A percentile compares a stretch with the other conserved stretches of the same genome.
phyloP scores from a whole-genome alignment of 2,113 vertebrate species.

The Amblyornis subalaris region DNA sequence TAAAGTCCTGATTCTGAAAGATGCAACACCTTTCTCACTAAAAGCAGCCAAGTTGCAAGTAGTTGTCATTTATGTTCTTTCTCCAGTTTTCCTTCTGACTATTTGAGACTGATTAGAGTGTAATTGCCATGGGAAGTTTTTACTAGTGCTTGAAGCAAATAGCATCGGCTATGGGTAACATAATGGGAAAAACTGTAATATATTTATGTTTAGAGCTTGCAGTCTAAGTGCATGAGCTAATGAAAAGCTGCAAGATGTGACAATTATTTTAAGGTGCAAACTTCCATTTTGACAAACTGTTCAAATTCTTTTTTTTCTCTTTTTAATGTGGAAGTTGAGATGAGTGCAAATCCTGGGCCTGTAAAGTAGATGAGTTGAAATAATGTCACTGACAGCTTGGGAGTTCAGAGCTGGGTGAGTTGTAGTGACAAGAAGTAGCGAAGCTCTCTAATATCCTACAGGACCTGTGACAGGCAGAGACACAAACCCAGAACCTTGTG shows the following conservation, averaged over 20 bases:
- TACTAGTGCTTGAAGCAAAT: not conserved
- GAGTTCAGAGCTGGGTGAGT: not conserved
- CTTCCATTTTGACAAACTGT: not conserved
- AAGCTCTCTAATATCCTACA: not conserved
- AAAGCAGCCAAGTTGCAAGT: not conserved
- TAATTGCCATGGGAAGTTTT: not conserved
- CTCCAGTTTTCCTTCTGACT: not conserved
- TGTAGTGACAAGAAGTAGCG: not conserved
- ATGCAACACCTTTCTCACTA: not conserved
- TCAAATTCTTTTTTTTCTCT: not conserved
- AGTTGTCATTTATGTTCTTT: not conserved
- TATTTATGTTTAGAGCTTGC: not conserved
- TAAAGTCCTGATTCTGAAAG: not conserved
- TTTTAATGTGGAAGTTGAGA: not conserved
- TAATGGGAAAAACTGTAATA: not conserved
- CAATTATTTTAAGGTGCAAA: not conserved
- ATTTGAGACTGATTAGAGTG: not conserved
- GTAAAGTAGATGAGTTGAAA: not conserved
- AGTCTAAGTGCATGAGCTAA: not conserved
- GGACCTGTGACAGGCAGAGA: not conserved
- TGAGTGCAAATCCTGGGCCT: not conserved
- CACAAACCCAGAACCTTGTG: not conserved
- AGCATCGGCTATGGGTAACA: not conserved
- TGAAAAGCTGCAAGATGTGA: not conserved
- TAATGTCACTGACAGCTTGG: not conserved